Conservation (phyloP, 2,113 vertebrate species). For the Marcusenius ussheri region DNA sequence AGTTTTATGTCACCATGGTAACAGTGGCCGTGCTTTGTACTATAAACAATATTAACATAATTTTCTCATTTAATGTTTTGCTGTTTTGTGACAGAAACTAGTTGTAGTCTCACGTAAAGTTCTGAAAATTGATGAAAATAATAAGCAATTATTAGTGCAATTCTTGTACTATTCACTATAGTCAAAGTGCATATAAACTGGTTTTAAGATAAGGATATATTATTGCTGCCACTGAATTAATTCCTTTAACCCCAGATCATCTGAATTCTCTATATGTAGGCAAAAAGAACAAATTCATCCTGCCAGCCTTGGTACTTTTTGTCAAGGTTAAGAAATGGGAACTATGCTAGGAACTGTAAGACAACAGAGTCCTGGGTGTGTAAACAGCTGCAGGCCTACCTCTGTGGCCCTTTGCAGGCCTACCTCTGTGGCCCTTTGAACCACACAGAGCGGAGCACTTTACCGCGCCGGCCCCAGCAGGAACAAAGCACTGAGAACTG, state of each 20-base stretch:
- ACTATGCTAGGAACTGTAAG: not conserved
- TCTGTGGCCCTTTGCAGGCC: no score
- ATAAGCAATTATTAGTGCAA: not conserved
- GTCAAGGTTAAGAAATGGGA: not conserved
- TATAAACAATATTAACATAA: not conserved
- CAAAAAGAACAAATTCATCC: constrained; percentile 25
- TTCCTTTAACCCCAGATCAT: constrained; percentile 24
- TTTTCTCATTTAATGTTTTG: not conserved
- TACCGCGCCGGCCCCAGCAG: not conserved
- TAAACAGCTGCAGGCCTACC: constrained; percentile 29
- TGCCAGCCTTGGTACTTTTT: constrained; percentile 17
- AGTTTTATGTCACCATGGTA: not conserved
- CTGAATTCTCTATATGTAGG: constrained; percentile 5
- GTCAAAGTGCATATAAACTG: not conserved
- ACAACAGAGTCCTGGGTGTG: constrained; percentile 13
- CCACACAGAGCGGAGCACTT: not conserved
- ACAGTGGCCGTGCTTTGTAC: not conserved
- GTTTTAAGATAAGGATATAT: not conserved
- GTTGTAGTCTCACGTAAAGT: not conserved
- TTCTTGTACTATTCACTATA: not conserved
- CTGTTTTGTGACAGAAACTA: not conserved
- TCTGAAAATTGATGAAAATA: not conserved
- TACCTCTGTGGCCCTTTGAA: not conserved
- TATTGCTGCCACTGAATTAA: constrained; percentile 2
- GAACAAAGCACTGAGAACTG: constrained; percentile 21